These are phyloP conservation scores for Pyrrhosoma nymphula DNA, from an alignment of 2,888 invertebrate species.

Conservation along the genomic window DNA sequence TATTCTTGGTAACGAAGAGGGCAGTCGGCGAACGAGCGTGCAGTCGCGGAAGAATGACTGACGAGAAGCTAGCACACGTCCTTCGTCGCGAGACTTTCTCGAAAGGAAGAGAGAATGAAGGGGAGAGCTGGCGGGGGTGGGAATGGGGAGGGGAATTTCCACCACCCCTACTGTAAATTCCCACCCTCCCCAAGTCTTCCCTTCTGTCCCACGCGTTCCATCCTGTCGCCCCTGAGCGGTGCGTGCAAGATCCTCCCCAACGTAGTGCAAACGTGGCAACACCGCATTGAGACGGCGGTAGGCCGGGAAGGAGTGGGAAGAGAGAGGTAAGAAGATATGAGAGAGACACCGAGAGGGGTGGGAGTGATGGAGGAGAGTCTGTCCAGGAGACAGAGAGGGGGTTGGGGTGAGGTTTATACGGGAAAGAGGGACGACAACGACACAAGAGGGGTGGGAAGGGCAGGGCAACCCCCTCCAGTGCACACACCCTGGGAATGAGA, in stretches of 20 bases:
- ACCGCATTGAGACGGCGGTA: background rate
- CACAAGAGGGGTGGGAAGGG: background rate
- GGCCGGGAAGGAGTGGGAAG: background rate
- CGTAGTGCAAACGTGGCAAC: background rate
- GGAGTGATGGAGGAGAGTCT: background rate
- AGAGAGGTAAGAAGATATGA: background rate
- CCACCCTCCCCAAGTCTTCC: background rate
- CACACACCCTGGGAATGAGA: too few relatives aligned
- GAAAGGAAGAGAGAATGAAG: background rate
- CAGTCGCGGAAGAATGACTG: background rate
- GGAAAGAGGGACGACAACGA: conserved; percentile 1
- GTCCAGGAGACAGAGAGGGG: background rate
- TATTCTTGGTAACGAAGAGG: too few relatives aligned
- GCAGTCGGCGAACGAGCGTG: background rate
- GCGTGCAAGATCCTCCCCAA: background rate
- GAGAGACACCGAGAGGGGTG: background rate
- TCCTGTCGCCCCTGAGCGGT: background rate
- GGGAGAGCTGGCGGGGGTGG: too few relatives aligned
- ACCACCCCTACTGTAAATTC: background rate
- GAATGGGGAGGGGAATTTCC: background rate
- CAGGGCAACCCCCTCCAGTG: background rate
- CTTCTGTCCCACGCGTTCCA: background rate
- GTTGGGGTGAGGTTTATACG: background rate
- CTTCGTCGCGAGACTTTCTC: background rate
- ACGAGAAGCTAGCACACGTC: background rate